Base-by-base conservation (phyloP, 2,797 vertebrate species). In the Cyclopterus lumpus region DNA sequence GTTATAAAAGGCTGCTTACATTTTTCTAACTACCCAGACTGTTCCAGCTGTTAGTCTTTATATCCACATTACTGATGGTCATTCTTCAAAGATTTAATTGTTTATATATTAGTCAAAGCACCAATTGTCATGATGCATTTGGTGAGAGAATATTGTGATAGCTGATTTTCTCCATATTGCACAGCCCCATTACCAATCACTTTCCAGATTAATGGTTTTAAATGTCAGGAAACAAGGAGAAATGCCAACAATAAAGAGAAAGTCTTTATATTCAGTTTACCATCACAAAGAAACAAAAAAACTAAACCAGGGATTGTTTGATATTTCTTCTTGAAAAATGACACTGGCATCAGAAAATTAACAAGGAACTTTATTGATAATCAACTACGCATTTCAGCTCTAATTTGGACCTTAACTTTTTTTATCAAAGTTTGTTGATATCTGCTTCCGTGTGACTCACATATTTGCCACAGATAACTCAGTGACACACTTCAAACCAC, bases 381-480 rank as follows among this genome's bases (percentile, higher is more conserved):
- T n/a, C 8, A 20, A 18, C 14, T 15, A 30, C 38, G 24, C 4
- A 5, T 28, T 64, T 48, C 18, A 73, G 30, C 40, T 67, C 11
- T 15, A 55, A 59, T 63, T 22, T 49, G 11, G 12, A 67, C 38
- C 8, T 26, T 16, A 36, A 36, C 49, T 34, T n/a, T n/a, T n/a
- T n/a, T 16, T 22, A 14, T 75, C 40, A 26, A 58, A 42, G 71
- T 67, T 40, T 79, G 70, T 70, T 82, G 84, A 83, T 71, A 53
- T 75, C 57, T 51, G 59, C 64, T 30, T 44, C 48, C 49, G 71
- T 71, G 34, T 38, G 32, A 71, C 66, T 75, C 66, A 38, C 72
- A 83, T 24, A 59, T 82, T 49, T 77, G 88, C 90, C 91, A 92
- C 87, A 91, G 88, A 91, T 88, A 89, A 82, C 75, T 70, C 63